Evolutionary conservation across 2,888 invertebrate species (phyloP), one percentile per base, ranked within the genome.

Genomic region (Limnephilus rhombicus): DNA sequence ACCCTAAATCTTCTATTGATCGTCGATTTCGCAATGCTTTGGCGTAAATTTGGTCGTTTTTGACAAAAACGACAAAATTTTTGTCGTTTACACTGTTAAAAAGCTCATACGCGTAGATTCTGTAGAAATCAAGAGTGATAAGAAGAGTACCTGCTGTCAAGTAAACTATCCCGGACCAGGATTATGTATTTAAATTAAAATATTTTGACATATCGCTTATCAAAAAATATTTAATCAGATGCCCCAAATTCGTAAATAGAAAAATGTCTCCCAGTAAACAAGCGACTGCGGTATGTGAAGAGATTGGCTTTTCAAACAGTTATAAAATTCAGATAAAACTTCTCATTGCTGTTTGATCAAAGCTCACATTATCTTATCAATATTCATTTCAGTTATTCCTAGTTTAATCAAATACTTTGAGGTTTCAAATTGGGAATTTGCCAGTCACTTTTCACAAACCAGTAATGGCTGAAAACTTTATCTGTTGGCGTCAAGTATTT

Each of bases 231-330:
- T 86, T 86, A 41, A 86, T 86, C 86, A 49, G 86, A 86, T 86
- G 86, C 45, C 86, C 86, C 86, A 86, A 86, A 86, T 86, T 86
- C 45, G 45, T 49, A 86, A 86, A 86, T 86, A 86, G 18, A 86
- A 86, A 29, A 86, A 86, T 41, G 34, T 24, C 11, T 85, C 24
- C 24, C 24, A 24, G 68, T 24, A 68, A 68, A 68, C 68, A 68
- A 24, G 68, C 68, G 24, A 68, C 68, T 68, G 68, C 9, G 68
- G 68, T 68, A 68, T 68, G 24, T 68, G 68, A n/a, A 68, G n/a
- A 68, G 68, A 68, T 68, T 68, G 68, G 68, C 68, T 68, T n/a
- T 24, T 68, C 68, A 68, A 68, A 41, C 31, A 34, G 41, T 37
- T 34, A 49, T 86, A 86, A 86, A 86, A 86, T 45, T 49, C 45